Conservation (phyloP, 1,140 invertebrate genomes). For the Saccostrea glomerata region DNA sequence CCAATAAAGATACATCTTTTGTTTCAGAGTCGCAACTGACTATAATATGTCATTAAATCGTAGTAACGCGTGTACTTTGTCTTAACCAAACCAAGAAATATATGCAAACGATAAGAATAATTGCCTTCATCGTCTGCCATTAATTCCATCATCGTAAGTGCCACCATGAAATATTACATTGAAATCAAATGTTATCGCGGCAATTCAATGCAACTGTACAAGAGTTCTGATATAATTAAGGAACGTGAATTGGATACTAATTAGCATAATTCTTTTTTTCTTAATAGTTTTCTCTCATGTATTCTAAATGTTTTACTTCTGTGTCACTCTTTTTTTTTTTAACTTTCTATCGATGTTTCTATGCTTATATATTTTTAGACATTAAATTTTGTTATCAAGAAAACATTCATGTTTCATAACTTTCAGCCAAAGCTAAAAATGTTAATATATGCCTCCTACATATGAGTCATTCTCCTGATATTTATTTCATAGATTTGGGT, state of each 20-base stretch:
- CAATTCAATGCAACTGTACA: slow-evolving; percentile 9
- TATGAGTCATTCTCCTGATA: no score
- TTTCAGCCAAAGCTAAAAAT: no score
- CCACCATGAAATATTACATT: neutral
- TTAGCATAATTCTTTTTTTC: no score
- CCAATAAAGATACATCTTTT: neutral
- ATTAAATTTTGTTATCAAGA: no score
- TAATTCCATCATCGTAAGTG: slow-evolving; percentile 24
- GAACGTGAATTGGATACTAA: neutral
- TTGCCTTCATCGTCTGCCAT: neutral
- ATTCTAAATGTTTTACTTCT: no score
- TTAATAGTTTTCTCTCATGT: no score
- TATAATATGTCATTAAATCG: neutral
- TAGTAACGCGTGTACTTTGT: neutral
- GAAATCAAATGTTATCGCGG: neutral
- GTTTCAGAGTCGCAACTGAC: neutral
- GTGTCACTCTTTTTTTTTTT: no score
- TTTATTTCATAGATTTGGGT: no score
- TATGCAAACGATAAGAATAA: slow-evolving; percentile 27
- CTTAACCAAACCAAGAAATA: slow-evolving; percentile 24
- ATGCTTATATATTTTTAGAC: no score
- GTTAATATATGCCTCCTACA: no score
- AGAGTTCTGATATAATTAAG: neutral
- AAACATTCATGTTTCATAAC: no score
- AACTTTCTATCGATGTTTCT: no score